phyloP scores from a whole-genome alignment of 2,113 vertebrate species.

The Mionectes macconnelli region DNA sequence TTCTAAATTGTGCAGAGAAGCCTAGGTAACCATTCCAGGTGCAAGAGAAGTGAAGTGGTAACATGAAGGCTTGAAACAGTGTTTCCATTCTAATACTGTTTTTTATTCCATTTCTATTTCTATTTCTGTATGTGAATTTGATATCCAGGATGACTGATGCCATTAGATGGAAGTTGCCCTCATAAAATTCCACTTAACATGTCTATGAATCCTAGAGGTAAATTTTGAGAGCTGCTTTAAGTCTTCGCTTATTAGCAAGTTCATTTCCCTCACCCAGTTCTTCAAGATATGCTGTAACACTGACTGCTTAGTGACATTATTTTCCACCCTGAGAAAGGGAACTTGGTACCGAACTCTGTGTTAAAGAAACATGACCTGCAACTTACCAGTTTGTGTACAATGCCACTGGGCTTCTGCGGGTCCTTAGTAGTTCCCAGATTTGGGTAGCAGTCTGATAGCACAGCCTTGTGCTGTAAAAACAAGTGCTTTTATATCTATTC shows the following conservation, averaged over 20 bases:
- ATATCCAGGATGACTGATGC: background rate
- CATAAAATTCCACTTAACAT: background rate
- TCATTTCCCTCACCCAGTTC: background rate
- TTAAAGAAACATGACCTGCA: background rate
- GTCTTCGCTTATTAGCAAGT: background rate
- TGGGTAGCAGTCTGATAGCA: background rate
- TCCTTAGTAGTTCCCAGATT: background rate
- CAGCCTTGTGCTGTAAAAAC: background rate
- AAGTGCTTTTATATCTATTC: slow-evolving; percentile 6
- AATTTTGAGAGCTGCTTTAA: slow-evolving; percentile 16
- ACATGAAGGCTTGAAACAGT: background rate
- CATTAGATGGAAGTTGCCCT: background rate
- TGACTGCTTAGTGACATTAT: background rate
- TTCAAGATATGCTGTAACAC: background rate
- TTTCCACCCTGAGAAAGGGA: background rate
- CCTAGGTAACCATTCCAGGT: background rate
- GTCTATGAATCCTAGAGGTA: background rate
- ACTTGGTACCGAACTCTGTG: background rate
- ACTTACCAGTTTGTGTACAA: background rate
- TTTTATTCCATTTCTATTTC: background rate
- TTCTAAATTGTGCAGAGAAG: background rate
- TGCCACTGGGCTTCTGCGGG: background rate
- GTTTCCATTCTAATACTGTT: background rate
- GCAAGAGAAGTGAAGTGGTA: background rate
- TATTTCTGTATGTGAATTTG: background rate